Base-by-base conservation (phyloP, 2,797 vertebrate species). In the Alosa sapidissima region DNA sequence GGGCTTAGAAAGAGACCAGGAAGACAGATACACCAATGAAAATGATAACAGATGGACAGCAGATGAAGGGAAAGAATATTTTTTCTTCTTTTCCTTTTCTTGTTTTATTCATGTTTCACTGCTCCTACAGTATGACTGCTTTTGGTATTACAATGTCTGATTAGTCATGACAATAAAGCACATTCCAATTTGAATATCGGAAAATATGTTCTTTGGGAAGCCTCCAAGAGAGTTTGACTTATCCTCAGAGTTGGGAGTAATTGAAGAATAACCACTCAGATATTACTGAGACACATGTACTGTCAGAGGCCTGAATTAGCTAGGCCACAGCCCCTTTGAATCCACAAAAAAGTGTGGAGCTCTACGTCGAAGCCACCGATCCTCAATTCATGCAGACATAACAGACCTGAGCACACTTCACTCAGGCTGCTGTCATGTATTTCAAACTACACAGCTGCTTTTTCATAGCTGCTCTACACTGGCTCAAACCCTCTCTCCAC, bases 1-100 rank as follows among this genome's bases (percentile, higher is more conserved):
- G 28, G 24, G 60, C 54, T 83, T 86, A 81, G 86, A 48, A 55
- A 83, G 85, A 81, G 84, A 28, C 87, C 54, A 54, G 45, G 19
- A 19, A 33, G 11, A 33, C 65, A 78, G 28, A 72, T 33, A 62
- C 7, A n/a, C 4, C 0, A 36, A 36, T 41, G 24, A 36, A 75
- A 13, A 72, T 16, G 13, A 36, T 10, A 45, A 75, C 33, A 75
- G 11, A 75, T 4, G 14, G 68, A 72, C 14, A 75, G 11, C 28
- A 36, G 55, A 36, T 3, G 41, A 78, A 78, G 36, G 4, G 33
- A 75, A 14, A 75, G 16, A 19, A 55, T 3, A 1, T 51, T 5
- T 9, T 19, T 52, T 52, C n/a, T 52, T 52, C 52, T 55, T 51
- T 5, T 51, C 49, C 49, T 3, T 55, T 21, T 55, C 54, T 55